A percentile compares a stretch with the other conserved stretches of the same genome.
Evolutionary conservation across 2,797 vertebrate species (phyloP).

Genomic region (Syngnathus rostellatus): DNA sequence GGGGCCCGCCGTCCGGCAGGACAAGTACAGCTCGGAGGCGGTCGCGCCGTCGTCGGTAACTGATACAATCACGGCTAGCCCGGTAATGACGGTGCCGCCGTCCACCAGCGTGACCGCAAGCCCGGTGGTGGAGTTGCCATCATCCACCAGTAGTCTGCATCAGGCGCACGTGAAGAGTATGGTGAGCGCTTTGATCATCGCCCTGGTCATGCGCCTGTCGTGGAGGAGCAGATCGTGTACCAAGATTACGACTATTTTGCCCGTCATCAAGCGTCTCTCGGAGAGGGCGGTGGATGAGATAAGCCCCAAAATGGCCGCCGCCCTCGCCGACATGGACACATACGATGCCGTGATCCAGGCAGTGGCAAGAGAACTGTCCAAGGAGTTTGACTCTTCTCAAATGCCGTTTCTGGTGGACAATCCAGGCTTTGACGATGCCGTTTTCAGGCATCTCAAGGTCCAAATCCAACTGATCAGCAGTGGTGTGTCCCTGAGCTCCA

Average conservation of each 20-base stretch:
- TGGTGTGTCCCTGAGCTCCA: background rate
- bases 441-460: constrained; percentile 3
- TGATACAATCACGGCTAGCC: background rate
- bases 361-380: background rate
- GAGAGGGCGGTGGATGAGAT: constrained; percentile 1
- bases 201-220: constrained; percentile 5
- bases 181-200: background rate
- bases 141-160: background rate
- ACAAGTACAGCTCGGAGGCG: background rate
- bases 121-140: background rate
- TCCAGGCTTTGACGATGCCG: background rate
- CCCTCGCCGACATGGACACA: background rate
- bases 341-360: constrained; percentile 2
- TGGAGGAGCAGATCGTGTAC: background rate
- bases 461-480: background rate
- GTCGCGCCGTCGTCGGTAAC: background rate
- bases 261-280: constrained; percentile 3
- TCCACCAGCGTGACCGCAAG: background rate
- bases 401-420: background rate
- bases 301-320: background rate
- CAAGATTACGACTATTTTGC: constrained; percentile 5
- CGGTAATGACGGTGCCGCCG: background rate
- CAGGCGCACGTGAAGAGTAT: background rate
- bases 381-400: background rate
- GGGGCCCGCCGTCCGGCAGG: background rate